These are phyloP conservation scores for Saccopteryx bilineata DNA, from an alignment of 2,113 vertebrate species.

Conservation along the genomic window DNA sequence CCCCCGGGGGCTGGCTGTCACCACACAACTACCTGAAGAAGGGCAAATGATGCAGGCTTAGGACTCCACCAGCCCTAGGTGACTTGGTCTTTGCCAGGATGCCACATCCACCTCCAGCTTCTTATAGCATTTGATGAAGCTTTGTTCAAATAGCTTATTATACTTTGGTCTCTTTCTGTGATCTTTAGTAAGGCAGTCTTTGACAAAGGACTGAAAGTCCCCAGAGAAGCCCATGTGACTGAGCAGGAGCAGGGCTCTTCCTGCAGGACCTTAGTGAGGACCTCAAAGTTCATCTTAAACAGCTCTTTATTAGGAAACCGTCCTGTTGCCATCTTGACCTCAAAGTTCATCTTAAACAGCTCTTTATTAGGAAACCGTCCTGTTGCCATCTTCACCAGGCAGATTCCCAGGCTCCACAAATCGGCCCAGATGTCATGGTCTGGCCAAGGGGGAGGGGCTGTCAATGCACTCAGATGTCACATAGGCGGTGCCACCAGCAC, in stretches of 20 bases:
- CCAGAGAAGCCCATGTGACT: slow-evolving; percentile 96
- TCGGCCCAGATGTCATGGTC: slow-evolving; percentile 98
- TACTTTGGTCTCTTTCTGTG: slow-evolving; percentile 99
- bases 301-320: slow-evolving; percentile 98
- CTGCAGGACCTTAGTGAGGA: slow-evolving; percentile 98
- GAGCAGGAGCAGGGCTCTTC: slow-evolving; percentile 96
- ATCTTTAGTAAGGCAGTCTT: slow-evolving; percentile 99
- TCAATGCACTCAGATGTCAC: slow-evolving; percentile 98
- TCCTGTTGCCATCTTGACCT: slow-evolving; percentile 96
- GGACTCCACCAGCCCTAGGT: slow-evolving; percentile 94
- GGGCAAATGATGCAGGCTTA: slow-evolving; percentile 95
- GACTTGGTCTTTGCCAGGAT: slow-evolving; percentile 96
- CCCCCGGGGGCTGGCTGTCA: slow-evolving; percentile 59
- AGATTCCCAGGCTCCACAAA: slow-evolving; percentile 97
- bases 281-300: slow-evolving; percentile 97
- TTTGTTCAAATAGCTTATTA: slow-evolving; percentile 96
- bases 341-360: slow-evolving; percentile 98
- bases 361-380: slow-evolving; percentile 98
- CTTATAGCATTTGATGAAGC: slow-evolving; percentile 96
- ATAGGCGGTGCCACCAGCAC: slow-evolving; percentile 96
- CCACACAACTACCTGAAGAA: slow-evolving; percentile 95
- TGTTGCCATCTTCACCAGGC: slow-evolving; percentile 97
- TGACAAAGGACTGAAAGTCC: slow-evolving; percentile 98
- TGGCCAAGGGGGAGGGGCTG: slow-evolving; percentile 91
- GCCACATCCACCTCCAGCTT: slow-evolving; percentile 96